phyloP scores from a whole-genome alignment of 1,140 invertebrate genomes.

The Brachionus paranguensis region DNA sequence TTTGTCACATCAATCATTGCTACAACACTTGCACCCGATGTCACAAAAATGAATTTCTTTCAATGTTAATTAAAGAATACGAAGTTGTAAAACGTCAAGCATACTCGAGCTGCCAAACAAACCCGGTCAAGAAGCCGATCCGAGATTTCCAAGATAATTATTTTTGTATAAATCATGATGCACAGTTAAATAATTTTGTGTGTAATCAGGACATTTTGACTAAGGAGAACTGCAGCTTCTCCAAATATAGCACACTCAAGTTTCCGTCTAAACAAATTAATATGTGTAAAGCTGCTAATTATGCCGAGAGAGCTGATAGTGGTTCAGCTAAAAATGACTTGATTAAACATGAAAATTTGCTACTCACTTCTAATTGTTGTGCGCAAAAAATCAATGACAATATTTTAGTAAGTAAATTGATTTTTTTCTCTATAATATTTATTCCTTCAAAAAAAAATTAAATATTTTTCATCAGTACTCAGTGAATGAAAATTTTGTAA shows the following conservation, averaged over 20 bases:
- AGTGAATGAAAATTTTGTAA: background rate
- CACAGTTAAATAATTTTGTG: conserved; percentile 6
- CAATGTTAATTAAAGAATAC: background rate
- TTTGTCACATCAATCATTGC: background rate
- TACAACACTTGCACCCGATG: background rate
- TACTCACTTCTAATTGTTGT: background rate
- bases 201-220: conserved; percentile 5
- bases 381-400: background rate
- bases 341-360: background rate
- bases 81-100: background rate
- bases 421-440: background rate
- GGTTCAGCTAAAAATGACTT: background rate
- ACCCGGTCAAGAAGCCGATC: background rate
- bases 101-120: background rate
- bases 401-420: background rate
- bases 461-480: background rate
- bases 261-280: background rate
- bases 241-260: background rate
- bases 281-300: background rate
- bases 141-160: background rate
- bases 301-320: background rate
- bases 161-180: background rate
- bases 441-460: background rate
- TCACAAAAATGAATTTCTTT: background rate
- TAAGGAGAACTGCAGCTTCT: background rate